phyloP scores from a whole-genome alignment of 2,888 invertebrate genomes.

The Zonitis immaculata region DNA sequence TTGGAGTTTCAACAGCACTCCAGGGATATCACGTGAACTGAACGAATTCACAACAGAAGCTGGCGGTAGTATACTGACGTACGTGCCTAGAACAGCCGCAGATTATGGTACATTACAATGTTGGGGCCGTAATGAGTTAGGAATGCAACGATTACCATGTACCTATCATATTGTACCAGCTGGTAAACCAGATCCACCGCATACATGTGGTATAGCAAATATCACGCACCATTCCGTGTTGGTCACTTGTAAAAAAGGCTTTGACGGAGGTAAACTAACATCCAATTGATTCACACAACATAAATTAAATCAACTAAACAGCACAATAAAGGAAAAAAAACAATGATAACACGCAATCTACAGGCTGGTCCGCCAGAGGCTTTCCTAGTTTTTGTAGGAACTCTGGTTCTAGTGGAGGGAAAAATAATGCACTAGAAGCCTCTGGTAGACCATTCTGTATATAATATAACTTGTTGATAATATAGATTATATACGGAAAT shows the following conservation, averaged over 20 bases:
- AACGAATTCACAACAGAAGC: constrained; percentile 44
- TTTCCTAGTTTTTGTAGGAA: too few relatives aligned
- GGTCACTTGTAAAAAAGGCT: constrained; percentile 52
- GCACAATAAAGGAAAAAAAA: too few relatives aligned
- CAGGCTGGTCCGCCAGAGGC: too few relatives aligned
- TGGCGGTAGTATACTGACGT: constrained; percentile 48
- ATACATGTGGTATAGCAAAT: constrained; percentile 50
- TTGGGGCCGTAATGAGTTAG: constrained; percentile 67
- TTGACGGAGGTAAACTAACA: constrained; percentile 50
- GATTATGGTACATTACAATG: constrained; percentile 79
- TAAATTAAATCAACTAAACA: too few relatives aligned
- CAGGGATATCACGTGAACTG: constrained; percentile 48
- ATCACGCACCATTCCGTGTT: constrained; percentile 51
- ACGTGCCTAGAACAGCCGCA: constrained; percentile 56
- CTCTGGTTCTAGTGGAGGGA: too few relatives aligned
- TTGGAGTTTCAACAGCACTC: constrained; percentile 66
- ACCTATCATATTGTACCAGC: constrained; percentile 72
- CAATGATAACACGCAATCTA: too few relatives aligned
- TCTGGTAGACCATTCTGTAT: too few relatives aligned
- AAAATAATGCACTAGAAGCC: too few relatives aligned
- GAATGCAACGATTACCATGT: constrained; percentile 66
- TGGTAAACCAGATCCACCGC: constrained; percentile 54
- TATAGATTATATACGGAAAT: too few relatives aligned
- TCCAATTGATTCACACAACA: background rate
- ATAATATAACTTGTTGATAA: too few relatives aligned